These are phyloP conservation scores for Onychomys torridus DNA, from an alignment of 2,797 vertebrate genomes.

Conservation along the genomic window DNA sequence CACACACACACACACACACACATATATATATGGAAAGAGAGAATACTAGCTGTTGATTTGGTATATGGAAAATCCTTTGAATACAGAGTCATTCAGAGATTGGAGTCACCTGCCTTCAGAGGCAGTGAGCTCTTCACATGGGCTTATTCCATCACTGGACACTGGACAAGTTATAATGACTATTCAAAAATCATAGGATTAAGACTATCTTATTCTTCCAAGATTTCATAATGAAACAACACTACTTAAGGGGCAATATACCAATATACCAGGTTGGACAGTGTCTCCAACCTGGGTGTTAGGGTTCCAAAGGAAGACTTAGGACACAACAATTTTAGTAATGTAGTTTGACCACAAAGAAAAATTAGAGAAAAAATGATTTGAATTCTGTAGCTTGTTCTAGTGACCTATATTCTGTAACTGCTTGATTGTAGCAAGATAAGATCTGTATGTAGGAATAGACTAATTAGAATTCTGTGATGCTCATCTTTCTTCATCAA, in stretches of 20 bases:
- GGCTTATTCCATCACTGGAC: background rate
- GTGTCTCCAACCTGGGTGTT: background rate
- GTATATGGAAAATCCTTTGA: background rate
- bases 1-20: no score
- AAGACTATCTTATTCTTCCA: background rate
- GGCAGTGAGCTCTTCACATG: background rate
- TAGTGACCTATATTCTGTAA: background rate
- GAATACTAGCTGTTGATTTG: background rate
- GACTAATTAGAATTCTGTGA: background rate
- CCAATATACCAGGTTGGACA: background rate
- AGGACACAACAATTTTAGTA: background rate
- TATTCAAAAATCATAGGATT: background rate
- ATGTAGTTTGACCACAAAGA: background rate
- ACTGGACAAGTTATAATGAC: background rate
- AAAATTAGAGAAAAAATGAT: background rate
- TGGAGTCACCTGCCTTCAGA: background rate
- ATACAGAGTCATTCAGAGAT: background rate
- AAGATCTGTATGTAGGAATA: background rate
- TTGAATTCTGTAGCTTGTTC: background rate
- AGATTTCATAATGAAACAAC: slow-evolving; percentile 16
- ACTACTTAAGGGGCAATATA: background rate
- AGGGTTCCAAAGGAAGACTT: background rate
- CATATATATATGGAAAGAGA: background rate
- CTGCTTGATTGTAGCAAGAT: background rate
- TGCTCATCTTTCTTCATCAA: slow-evolving; percentile 31